Conservation (phyloP, 2,113 vertebrate species). For the Caranx melampygus region DNA sequence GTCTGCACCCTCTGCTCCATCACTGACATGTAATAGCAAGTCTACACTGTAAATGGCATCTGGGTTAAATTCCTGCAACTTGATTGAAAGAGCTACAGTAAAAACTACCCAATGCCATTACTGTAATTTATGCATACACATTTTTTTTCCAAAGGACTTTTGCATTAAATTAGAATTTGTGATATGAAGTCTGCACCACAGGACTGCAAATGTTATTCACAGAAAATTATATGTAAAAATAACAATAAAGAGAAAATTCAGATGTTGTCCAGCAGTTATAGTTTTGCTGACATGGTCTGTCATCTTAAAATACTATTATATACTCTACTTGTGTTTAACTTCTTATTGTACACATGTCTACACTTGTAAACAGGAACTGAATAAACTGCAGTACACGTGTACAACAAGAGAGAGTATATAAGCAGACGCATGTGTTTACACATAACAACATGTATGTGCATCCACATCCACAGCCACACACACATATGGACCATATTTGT, state of each 20-base stretch:
- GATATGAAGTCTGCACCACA: neutral
- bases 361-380: neutral
- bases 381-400: neutral
- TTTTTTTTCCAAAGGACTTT: no score
- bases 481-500: slow-evolving; percentile 19
- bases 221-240: slow-evolving; percentile 1
- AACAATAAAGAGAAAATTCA: neutral
- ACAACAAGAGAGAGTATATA: neutral
- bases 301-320: neutral
- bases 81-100: slow-evolving; percentile 19
- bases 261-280: neutral
- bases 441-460: slow-evolving; percentile 3
- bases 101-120: neutral
- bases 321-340: neutral
- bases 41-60: neutral
- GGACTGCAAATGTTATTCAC: neutral
- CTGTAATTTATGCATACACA: slow-evolving; percentile 18
- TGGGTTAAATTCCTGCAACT: slow-evolving; percentile 4
- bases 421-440: slow-evolving; percentile 1
- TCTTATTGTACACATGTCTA: neutral
- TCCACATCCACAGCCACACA: slow-evolving; percentile 30
- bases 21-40: neutral
- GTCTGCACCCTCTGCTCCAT: neutral
- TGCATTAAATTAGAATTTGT: slow-evolving; percentile 10
- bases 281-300: neutral